A percentile compares a stretch with the other conserved stretches of the same genome.
Conservation (phyloP, 2,113 vertebrate species). For the Ardeotis arabs region DNA sequence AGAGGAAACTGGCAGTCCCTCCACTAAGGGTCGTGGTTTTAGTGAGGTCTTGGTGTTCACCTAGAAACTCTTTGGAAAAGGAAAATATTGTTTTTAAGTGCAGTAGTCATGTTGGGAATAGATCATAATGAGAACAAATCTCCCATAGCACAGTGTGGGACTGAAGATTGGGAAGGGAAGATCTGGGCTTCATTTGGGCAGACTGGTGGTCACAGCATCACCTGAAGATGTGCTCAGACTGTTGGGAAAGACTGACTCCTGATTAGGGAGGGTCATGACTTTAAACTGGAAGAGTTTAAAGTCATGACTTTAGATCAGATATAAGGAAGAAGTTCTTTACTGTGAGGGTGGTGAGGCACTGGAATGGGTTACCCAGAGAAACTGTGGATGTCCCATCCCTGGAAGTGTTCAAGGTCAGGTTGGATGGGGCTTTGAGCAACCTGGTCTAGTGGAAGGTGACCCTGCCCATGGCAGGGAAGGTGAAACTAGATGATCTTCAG, state of each 20-base stretch:
- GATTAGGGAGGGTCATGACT: background rate
- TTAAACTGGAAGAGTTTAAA: too few relatives aligned
- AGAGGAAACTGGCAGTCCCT: background rate
- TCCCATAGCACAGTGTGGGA: rapidly evolving
- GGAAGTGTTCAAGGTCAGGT: too few relatives aligned
- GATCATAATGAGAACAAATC: background rate
- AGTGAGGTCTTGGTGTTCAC: background rate
- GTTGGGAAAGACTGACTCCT: background rate
- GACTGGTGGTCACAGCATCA: background rate
- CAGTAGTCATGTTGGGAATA: background rate
- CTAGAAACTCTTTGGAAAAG: background rate
- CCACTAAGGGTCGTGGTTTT: background rate
- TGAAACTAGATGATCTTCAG: too few relatives aligned
- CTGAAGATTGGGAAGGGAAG: background rate
- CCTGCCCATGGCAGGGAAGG: too few relatives aligned
- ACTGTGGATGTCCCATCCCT: too few relatives aligned
- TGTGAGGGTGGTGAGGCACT: too few relatives aligned
- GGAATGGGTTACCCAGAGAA: too few relatives aligned
- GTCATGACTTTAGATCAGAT: too few relatives aligned
- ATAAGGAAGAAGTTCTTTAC: too few relatives aligned
- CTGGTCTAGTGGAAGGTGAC: too few relatives aligned
- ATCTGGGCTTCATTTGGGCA: background rate
- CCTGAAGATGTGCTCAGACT: background rate
- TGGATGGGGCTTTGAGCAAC: too few relatives aligned
- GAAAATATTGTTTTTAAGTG: background rate